Evolutionary conservation across 2,113 vertebrate species (phyloP), one percentile per base, ranked within the genome.

Genomic region (Nymphicus hollandicus): DNA sequence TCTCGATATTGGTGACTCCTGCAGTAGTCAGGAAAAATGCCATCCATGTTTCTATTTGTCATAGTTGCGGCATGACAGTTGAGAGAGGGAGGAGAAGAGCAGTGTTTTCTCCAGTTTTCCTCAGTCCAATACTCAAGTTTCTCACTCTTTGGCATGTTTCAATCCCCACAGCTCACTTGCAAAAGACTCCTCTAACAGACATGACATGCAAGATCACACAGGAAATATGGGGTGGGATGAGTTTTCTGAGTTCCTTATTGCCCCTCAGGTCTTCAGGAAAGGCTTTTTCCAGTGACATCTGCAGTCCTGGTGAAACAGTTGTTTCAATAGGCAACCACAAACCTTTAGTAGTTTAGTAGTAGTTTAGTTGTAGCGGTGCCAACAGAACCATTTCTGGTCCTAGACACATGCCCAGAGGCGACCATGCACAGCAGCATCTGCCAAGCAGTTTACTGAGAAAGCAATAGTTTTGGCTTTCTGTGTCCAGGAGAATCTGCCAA

Each of bases 41-140:
- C 66, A 65, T 86, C 50, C 63, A 10, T 88, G 60, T 82, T 96
- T 90, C 79, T 89, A 14, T 95, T 95, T 94, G 58, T 91, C 85
- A 64, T 70, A 73, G 24, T 29, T 90, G 76, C 0, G 13, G 55
- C 55, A 63, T 66, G 46, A 73, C 71, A 80, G 31, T 3, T 86
- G 58, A 88, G 82, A 86, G 20, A 70, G 13, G n/a, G 27, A 91
- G 39, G 60, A 81, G 43, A 78, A 69, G 4, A 76, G 22, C 9
- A 37, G 5, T 37, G 4, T 35, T 94, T 92, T 72, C 70, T 69
- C 37, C 9, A 3, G 12, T n/a, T 79, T 76, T 15, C 15, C 24
- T 86, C 58, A 56, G 50, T 33, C n/a, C 11, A n/a, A 28, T 39
- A 25, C 20, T 84, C 35, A 15, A 70, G 16, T 41, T 91, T 46